Percentiles rank a stretch among this genome's conserved stretches.
phyloP scores from a whole-genome alignment of 92 coral and sea anemone species.

The Umimayanthus kanabou region DNA sequence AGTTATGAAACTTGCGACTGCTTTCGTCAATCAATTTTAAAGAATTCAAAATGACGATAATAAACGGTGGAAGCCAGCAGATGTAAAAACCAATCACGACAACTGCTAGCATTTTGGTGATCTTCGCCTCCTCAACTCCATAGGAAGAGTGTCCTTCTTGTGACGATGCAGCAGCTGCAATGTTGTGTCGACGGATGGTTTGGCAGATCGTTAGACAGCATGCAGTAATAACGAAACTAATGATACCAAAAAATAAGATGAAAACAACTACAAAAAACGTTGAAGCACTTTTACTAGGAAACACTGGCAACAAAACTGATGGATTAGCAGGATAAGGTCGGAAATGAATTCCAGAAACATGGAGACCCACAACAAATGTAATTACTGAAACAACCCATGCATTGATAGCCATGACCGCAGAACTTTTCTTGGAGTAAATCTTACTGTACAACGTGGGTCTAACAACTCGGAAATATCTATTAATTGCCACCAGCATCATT shows the following conservation, averaged over 20 bases:
- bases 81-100: not conserved
- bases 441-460: not conserved
- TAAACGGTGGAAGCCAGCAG: not conserved
- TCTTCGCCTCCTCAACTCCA: slow-evolving; percentile 10
- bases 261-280: not conserved
- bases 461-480: slow-evolving; percentile 3
- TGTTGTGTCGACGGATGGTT: slow-evolving; percentile 31
- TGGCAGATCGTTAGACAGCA: slow-evolving; percentile 19
- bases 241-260: not conserved
- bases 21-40: not conserved
- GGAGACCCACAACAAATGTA: not conserved
- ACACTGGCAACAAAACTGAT: not conserved
- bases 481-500: not conserved
- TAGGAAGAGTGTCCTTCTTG: not conserved
- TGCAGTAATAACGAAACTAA: not conserved
- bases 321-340: slow-evolving; percentile 10
- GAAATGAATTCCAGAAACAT: not conserved
- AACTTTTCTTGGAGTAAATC: slow-evolving; percentile 1
- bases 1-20: not conserved
- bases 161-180: not conserved
- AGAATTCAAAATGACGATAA: not conserved
- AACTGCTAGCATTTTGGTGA: not conserved
- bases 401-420: not conserved
- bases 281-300: not conserved
- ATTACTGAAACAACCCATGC: not conserved